Evolutionary conservation across 1,140 invertebrate species (phyloP).

Genomic region (Acyrthosiphon pisum): DNA sequence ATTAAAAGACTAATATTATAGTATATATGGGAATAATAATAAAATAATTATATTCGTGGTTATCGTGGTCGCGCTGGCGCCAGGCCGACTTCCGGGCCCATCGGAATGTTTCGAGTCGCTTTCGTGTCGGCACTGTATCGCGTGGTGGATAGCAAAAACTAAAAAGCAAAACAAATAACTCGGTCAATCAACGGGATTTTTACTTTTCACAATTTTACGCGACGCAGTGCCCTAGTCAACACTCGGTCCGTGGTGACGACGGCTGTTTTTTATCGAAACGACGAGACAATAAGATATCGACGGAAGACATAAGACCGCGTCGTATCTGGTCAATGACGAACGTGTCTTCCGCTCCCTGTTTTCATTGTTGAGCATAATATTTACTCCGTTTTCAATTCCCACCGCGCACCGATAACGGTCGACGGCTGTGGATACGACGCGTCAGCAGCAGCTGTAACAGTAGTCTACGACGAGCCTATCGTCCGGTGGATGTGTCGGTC

Average conservation of each 20-base stretch:
- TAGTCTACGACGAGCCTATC: no score
- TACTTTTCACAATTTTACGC: background rate
- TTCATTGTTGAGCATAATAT: background rate
- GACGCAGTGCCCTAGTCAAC: background rate
- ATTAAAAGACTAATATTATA: no score
- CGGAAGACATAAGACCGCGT: no score
- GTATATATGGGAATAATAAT: no score
- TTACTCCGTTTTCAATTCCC: background rate
- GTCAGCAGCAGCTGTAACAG: background rate
- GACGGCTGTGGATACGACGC: background rate
- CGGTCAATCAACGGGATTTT: conserved; percentile 54
- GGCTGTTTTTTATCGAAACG: background rate
- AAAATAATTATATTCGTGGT: no score
- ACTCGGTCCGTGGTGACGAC: background rate
- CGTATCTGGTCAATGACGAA: background rate
- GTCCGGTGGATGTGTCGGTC: background rate
- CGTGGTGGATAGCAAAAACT: conserved; percentile 22
- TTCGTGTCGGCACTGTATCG: conserved; percentile 39
- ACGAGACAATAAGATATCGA: background rate
- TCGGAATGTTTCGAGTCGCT: conserved; percentile 3
- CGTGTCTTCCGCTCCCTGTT: background rate
- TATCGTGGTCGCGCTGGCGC: no score
- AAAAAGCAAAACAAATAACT: conserved; percentile 33
- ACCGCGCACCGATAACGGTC: background rate
- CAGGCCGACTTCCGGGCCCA: background rate